A percentile compares a stretch with the other conserved stretches of the same genome.
Conservation (phyloP, 2,113 vertebrate genomes). For the Anarhynchus alexandrinus region DNA sequence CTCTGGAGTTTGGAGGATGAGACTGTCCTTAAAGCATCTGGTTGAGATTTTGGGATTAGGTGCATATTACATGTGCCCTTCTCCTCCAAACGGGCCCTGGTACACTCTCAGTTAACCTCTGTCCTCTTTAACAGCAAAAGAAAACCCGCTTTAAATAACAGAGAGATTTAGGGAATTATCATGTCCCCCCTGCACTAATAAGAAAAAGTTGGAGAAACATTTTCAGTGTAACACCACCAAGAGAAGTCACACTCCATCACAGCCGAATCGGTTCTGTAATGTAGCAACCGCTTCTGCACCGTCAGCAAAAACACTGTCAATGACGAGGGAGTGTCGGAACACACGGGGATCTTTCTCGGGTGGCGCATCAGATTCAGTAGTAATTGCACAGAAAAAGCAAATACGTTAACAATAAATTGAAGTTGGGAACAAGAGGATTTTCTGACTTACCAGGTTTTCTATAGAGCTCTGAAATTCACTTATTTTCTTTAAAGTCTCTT, state of each 20-base stretch:
- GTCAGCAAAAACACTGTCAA: neutral
- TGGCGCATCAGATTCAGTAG: neutral
- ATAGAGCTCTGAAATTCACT: slow-evolving; percentile 97
- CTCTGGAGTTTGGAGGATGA: neutral
- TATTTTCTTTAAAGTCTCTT: slow-evolving; percentile 98
- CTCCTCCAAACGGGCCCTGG: neutral
- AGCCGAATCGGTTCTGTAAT: neutral
- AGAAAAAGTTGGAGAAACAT: neutral
- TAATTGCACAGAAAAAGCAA: neutral
- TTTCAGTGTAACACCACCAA: neutral
- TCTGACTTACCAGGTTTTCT: slow-evolving; percentile 89
- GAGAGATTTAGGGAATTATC: neutral
- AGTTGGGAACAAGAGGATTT: neutral
- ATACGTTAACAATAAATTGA: neutral
- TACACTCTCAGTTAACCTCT: neutral
- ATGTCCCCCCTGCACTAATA: rapidly evolving
- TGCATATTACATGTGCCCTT: rapidly evolving
- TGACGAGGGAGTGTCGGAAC: neutral
- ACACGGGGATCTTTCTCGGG: neutral
- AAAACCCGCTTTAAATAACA: neutral
- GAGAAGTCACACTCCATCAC: neutral
- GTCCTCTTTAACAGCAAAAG: neutral
- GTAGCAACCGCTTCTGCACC: neutral
- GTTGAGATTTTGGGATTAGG: neutral
- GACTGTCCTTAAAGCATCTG: neutral